Base-by-base conservation (phyloP, 2,888 invertebrate genomes). In the Hyppa rectilinea region DNA sequence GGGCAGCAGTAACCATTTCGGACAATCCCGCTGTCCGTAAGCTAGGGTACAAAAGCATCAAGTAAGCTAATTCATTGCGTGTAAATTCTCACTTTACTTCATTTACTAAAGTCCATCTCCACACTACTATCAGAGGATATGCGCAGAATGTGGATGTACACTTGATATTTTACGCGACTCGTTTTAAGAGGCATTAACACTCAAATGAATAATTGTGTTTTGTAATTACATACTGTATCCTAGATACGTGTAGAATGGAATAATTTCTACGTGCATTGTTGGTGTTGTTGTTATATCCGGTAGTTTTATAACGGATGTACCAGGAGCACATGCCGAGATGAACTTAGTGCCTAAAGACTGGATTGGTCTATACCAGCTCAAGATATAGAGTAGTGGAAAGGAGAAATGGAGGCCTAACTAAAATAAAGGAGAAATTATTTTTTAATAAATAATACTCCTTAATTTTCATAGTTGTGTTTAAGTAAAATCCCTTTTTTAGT, bases 81-180 rank as follows among this genome's bases (percentile, higher is more conserved):
- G n/a, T n/a, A n/a, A n/a, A n/a, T n/a, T n/a, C n/a, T n/a, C n/a
- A n/a, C n/a, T n/a, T n/a, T n/a, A n/a, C n/a, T 36, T 36, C 3
- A 0, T 68, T 60, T 2, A n/a, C 4, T 23, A 79, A 53, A 89
- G 60, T 89, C 92, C 78, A 0, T 75, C 80, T 93, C 93, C 89
- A 88, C 56, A 85, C 75, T 81, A 43, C 6, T 43, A 26, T 36
- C 70, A 68, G 74, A 60, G 89, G 89, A 90, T 89, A 92, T 91
- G 86, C 87, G 83, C 82, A 90, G 92, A 93, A 93, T 93, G 91
- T 90, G 91, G 87, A 87, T 87, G 87, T 90, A 87, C 88, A 87
- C 88, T 91, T 91, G 91, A 92, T 93, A 91, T 92, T 93, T 93
- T 91, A 92, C 90, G 89, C 88, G 89, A 93, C 90, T 92, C 90